A percentile compares a stretch with the other conserved stretches of the same genome.
phyloP scores from a whole-genome alignment of 2,113 vertebrate species.

The Morone chrysops region DNA sequence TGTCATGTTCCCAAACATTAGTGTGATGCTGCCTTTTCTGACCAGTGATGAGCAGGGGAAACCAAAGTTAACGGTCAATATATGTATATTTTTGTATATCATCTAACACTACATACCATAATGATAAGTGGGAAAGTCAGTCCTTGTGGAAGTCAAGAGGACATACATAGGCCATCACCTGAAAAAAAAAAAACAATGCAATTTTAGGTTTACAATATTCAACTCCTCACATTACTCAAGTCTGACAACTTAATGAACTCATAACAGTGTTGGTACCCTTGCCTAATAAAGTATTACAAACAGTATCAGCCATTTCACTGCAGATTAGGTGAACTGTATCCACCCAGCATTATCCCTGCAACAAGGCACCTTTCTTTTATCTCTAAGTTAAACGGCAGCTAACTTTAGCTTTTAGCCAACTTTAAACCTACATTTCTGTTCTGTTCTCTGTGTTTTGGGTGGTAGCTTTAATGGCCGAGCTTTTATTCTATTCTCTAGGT shows the following conservation, averaged over 20 bases:
- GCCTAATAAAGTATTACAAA: slow-evolving; percentile 10
- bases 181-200: background rate
- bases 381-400: too few relatives aligned
- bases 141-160: background rate
- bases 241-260: slow-evolving; percentile 40
- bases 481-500: background rate
- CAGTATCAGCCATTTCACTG: background rate
- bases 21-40: background rate
- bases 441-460: background rate
- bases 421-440: background rate
- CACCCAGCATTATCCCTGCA: background rate
- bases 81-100: background rate
- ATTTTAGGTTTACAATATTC: background rate
- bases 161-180: background rate
- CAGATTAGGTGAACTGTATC: background rate
- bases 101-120: background rate
- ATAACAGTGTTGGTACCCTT: too few relatives aligned
- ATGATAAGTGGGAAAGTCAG: background rate
- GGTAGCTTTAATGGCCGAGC: background rate
- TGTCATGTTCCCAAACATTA: background rate
- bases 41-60: background rate
- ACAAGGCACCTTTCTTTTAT: background rate
- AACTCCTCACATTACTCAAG: slow-evolving; percentile 2
- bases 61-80: background rate
- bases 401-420: background rate